Evolutionary conservation across 2,113 vertebrate genomes (phyloP), one percentile per base, ranked within the genome.

Genomic region (Osmerus mordax): DNA sequence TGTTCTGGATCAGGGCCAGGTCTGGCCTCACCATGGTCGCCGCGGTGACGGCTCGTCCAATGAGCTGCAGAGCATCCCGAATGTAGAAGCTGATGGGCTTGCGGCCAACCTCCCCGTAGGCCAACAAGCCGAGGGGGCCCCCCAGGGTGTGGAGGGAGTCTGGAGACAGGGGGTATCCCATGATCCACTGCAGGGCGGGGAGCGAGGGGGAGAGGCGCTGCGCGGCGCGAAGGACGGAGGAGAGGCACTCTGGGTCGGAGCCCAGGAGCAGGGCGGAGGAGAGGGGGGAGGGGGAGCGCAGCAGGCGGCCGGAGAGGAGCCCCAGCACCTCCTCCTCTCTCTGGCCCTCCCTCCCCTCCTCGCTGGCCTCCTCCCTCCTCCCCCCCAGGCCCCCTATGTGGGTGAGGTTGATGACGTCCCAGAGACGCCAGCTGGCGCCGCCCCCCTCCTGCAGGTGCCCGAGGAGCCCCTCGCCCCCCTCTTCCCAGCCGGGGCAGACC

Each of bases 71-170:
- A 0, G 87, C 87, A 2, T 99, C 97, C 0, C 91, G 89, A 29
- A 97, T 67, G 0, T 94, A 91, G 23, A 93, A 93, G 79, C 96
- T 95, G 86, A 99, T 89, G 0, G 93, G 92, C 0, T 96, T 95
- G 15, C 79, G 90, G 19, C 86, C 88, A 2, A 94, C 90, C 83
- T 97, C 95, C 0, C 97, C 97, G 0, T 94, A 95, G 0, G 97
- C 97, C 65, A 99, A 76, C 4, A 99, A 86, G 21, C 97, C 95
- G 0, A 87, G 88, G 0, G 97, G 96, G 77, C 98, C 89, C 6
- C 94, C 95, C 0, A 94, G 82, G 0, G 93, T 94, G 82, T 95
- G 95, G 72, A 98, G 90, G 0, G 93, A 93, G 0, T 91, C 83
- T 0, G 94, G 79, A 0, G 92, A 91, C 72, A 97, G 87, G 0